Percentiles rank a stretch among this genome's conserved stretches.
phyloP scores from a whole-genome alignment of 2,797 vertebrate genomes.

The Gambelia wislizenii region DNA sequence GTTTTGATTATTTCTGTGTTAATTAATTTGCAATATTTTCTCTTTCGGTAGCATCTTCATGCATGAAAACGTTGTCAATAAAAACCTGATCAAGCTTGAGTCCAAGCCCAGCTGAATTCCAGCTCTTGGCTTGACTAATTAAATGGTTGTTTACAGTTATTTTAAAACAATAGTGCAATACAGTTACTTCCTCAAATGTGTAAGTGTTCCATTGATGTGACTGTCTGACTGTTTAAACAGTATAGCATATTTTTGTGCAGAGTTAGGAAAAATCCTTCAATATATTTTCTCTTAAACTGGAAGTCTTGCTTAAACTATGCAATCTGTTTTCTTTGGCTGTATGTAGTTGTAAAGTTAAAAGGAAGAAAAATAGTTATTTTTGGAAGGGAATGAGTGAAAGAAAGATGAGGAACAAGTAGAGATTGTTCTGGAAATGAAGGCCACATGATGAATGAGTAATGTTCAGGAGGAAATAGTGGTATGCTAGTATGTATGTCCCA shows the following conservation, averaged over 20 bases:
- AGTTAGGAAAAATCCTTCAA: neutral
- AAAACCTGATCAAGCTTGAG: slow-evolving; percentile 37
- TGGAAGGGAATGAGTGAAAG: slow-evolving; percentile 19
- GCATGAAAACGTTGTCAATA: slow-evolving; percentile 46
- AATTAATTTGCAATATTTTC: slow-evolving; percentile 19
- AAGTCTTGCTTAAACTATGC: neutral
- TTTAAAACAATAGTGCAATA: slow-evolving; percentile 39
- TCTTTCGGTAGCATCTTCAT: slow-evolving; percentile 36
- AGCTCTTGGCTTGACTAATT: slow-evolving; percentile 51
- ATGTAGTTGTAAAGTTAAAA: slow-evolving; percentile 6
- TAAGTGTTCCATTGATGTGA: slow-evolving; percentile 8
- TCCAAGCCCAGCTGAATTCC: slow-evolving; percentile 45
- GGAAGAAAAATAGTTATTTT: slow-evolving; percentile 32
- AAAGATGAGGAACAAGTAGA: neutral
- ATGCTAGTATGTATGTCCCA: neutral
- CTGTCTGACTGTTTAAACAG: slow-evolving; percentile 17
- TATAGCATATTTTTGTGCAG: neutral
- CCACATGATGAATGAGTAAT: slow-evolving; percentile 7
- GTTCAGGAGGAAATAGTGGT: neutral
- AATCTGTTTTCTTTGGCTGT: slow-evolving; percentile 1
- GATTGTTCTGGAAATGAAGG: slow-evolving; percentile 7
- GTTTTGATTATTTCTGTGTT: slow-evolving; percentile 22
- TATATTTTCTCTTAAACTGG: neutral
- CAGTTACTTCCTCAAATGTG: slow-evolving; percentile 20
- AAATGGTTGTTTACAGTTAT: slow-evolving; percentile 37